Evolutionary conservation across 2,888 invertebrate genomes (phyloP), one percentile per base, ranked within the genome.

Genomic region (Ypsolopha sequella): DNA sequence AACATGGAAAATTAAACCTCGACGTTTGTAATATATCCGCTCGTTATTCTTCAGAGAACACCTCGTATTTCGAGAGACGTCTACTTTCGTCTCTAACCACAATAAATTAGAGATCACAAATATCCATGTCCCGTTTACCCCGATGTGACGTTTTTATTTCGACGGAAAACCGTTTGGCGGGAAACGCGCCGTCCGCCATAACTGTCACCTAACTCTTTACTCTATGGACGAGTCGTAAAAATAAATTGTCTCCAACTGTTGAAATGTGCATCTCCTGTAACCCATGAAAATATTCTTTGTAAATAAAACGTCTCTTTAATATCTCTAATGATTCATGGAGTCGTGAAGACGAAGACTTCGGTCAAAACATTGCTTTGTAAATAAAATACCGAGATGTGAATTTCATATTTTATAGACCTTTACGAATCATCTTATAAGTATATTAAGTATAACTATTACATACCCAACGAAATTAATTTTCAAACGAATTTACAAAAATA

Each of bases 161-260:
- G 63, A 72, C 66, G 73, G 76, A 69, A 73, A 77, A 70, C 35
- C 35, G 52, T 50, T 53, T 50, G 50, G 47, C 50, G 69, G 75
- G 74, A 76, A 73, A 73, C 70, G 70, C 69, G 72, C 60, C 71
- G 81, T 73, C 76, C 76, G 84, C 81, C 74, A 82, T 86, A 72
- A 86, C 78, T 78, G 86, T 85, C 85, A 62, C 76, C 72, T 84
- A 86, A 86, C 85, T 86, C 86, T 85, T 86, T 84, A 73, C 76
- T 73, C 74, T 73, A 74, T 64, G 74, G 75, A 63, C 68, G 65
- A 63, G 67, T 86, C 86, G 81, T 86, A 80, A 86, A 86, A 86
- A 64, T 79, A 77, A 81, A 86, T 80, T 76, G 86, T 81, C 82
- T 73, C 85, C 86, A 81, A 77, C 79, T 86, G 86, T 67, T 74